Evolutionary conservation across 2,797 vertebrate species (phyloP), one percentile per base, ranked within the genome.

Genomic region (Semotilus atromaculatus): DNA sequence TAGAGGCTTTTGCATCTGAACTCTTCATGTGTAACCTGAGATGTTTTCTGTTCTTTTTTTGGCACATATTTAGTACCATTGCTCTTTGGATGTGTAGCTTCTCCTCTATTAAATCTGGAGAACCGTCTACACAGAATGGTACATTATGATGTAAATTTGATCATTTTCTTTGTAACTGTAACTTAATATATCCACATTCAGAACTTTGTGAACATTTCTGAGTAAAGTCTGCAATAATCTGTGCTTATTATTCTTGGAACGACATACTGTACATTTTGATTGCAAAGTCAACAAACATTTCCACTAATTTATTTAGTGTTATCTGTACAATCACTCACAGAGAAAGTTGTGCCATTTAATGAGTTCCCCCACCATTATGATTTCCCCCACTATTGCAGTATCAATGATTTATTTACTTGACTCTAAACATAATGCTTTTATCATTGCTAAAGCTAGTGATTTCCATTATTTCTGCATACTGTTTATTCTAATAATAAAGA

Each of bases 391-490:
- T 53, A 34, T 34, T 74, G 34, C 18, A 6, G 5, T 21, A 48
- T 73, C 26, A 51, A 29, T 31, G 26, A 31, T 73, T 73, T 48
- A 34, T 74, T 74, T 13, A 1, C 21, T 34, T 74, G 72, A 53
- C 72, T 36, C 48, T 34, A 36, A 23, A 36, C 11, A 53, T 36
- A 55, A 36, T 40, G 40, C 71, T 74, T 73, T 55, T 75, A 76
- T 77, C n/a, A 64, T 48, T 87, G 34, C 66, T 21, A 67, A 36
- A 18, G 62, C 67, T 26, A 75, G 71, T 73, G 74, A 86, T 90
- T 88, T 86, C 73, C 81, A 89, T 85, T 79, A 75, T 73, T 85
- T 81, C 81, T 86, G 73, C 70, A 86, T 86, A 55, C 81, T 83
- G 40, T 77, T 71, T 53, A 70, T 70, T 48, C 67, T 62, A 81